These are phyloP conservation scores for Drosophila lacertosa DNA, from an alignment of 1,140 invertebrate species.

Conservation along the genomic window DNA sequence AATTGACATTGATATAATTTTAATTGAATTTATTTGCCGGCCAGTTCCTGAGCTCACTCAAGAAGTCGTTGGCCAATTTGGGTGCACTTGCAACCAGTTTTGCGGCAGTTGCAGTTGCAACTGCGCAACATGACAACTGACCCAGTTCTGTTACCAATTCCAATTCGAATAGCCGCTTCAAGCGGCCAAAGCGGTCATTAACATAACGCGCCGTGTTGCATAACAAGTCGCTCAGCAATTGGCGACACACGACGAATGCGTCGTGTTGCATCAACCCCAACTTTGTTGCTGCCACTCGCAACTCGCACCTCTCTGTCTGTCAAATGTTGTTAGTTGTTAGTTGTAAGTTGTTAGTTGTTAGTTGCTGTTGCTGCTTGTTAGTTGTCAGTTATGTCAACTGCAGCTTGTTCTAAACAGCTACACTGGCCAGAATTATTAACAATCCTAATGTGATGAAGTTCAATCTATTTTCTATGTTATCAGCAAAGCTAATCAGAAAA, in stretches of 20 bases:
- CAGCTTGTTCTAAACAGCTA: slow-evolving; percentile 19
- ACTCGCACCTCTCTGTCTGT: neutral
- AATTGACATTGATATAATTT: too few species aligned
- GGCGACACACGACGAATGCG: slow-evolving; percentile 4
- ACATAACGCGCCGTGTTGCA: slow-evolving; percentile 5
- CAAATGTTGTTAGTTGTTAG: neutral
- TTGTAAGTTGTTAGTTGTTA: neutral
- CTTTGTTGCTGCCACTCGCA: neutral
- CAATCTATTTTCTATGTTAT: too few species aligned
- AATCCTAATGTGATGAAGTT: too few species aligned
- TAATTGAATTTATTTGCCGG: too few species aligned
- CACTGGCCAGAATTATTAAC: too few species aligned
- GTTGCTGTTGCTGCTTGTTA: slow-evolving; percentile 1
- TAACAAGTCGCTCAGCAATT: neutral
- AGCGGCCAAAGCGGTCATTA: slow-evolving; percentile 14
- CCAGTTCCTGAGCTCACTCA: too few species aligned
- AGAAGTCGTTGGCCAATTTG: too few species aligned
- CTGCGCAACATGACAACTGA: neutral
- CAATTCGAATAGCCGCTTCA: neutral
- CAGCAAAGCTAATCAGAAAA: too few species aligned
- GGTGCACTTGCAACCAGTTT: neutral
- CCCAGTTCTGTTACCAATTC: slow-evolving; percentile 15
- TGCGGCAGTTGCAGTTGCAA: slow-evolving; percentile 1
- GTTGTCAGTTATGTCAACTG: slow-evolving; percentile 21
- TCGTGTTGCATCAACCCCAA: slow-evolving; percentile 21